These are phyloP conservation scores for Montifringilla adamsi DNA, from an alignment of 2,113 vertebrate genomes.

Conservation along the genomic window DNA sequence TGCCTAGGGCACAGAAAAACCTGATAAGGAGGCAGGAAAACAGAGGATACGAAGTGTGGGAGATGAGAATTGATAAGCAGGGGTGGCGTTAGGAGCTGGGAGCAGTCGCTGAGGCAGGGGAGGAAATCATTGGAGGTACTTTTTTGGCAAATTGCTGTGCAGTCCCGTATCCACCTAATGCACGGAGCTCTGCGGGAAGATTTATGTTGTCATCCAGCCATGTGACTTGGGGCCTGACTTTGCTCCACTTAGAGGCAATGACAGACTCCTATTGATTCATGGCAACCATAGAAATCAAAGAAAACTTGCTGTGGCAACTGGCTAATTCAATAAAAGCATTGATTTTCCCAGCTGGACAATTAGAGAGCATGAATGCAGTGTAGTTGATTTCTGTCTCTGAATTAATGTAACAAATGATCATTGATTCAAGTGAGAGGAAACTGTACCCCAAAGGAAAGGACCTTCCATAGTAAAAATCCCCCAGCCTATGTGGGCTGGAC, in stretches of 20 bases:
- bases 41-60: neutral
- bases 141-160: accelerated
- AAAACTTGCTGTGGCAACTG: slow-evolving; percentile 51
- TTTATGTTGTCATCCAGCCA: neutral
- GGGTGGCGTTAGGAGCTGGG: neutral
- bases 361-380: slow-evolving; percentile 50
- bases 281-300: slow-evolving; percentile 57
- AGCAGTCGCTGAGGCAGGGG: neutral
- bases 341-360: slow-evolving; percentile 62
- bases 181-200: neutral
- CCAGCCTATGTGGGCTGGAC: neutral
- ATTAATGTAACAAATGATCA: slow-evolving; percentile 67
- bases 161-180: neutral
- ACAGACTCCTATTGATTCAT: slow-evolving; percentile 14
- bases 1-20: neutral
- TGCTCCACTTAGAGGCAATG: neutral
- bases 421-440: slow-evolving; percentile 23
- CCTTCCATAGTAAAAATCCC: neutral
- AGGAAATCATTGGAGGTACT: neutral
- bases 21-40: neutral
- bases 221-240: neutral
- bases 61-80: neutral
- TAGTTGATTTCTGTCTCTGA: slow-evolving; percentile 47
- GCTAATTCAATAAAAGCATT: slow-evolving; percentile 67
- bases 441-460: slow-evolving; percentile 3